A percentile compares a stretch with the other conserved stretches of the same genome.
These are phyloP conservation scores for Semotilus atromaculatus DNA, from an alignment of 2,797 vertebrate genomes.

Conservation along the genomic window DNA sequence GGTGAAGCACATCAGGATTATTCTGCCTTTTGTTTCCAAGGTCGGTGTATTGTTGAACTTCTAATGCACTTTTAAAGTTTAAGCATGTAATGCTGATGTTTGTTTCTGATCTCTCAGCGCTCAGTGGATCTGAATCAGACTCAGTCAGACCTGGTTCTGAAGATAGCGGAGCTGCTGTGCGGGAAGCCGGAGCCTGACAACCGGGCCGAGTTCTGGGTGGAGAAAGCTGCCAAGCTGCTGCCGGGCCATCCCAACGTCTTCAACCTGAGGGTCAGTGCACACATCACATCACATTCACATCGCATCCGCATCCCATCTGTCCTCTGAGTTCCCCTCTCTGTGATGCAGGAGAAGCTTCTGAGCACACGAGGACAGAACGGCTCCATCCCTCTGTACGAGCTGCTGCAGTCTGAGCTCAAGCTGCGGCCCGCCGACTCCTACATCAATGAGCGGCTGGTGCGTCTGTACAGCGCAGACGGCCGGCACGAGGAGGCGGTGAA, in stretches of 20 bases:
- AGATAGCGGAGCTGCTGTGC: conserved; percentile 94
- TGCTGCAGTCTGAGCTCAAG: conserved; percentile 91
- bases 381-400: conserved; percentile 91
- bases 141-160: conserved; percentile 94
- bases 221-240: conserved; percentile 90
- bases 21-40: no score
- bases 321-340: neutral
- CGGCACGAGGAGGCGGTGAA: conserved; percentile 88
- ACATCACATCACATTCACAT: no score
- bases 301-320: neutral
- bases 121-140: conserved; percentile 94
- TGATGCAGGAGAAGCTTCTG: conserved; percentile 87
- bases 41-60: no score
- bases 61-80: neutral
- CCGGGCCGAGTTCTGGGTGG: conserved; percentile 94
- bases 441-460: conserved; percentile 90
- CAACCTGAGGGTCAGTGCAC: conserved; percentile 86
- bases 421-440: conserved; percentile 87
- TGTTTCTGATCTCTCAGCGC: conserved; percentile 70
- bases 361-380: conserved; percentile 82
- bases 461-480: conserved; percentile 88
- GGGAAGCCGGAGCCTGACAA: conserved; percentile 84
- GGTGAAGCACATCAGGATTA: no score
- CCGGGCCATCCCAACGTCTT: conserved; percentile 90
- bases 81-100: neutral